phyloP scores from a whole-genome alignment of 2,888 invertebrate genomes.

The Limnephilus marmoratus region DNA sequence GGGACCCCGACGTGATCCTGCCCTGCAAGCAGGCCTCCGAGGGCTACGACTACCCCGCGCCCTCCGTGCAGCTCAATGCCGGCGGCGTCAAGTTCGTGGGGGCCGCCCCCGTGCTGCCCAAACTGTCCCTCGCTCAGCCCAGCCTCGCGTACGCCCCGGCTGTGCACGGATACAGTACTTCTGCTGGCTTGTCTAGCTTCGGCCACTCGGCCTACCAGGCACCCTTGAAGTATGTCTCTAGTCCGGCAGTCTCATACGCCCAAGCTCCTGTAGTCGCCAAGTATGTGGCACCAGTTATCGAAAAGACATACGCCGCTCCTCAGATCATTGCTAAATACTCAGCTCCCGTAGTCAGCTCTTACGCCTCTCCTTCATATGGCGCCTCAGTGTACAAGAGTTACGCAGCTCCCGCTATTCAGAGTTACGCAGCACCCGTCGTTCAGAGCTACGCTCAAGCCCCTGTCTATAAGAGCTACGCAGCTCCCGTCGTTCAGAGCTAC shows the following conservation, averaged over 20 bases:
- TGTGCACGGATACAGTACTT: conserved; percentile 76
- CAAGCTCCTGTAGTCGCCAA: conserved; percentile 77
- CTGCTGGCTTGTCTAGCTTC: conserved; percentile 75
- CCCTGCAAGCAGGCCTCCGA: conserved; percentile 70
- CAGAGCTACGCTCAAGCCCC: conserved; percentile 67
- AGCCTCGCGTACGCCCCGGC: conserved; percentile 67
- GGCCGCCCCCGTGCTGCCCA: conserved; percentile 64
- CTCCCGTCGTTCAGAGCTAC: conserved; percentile 67
- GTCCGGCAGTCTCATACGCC: conserved; percentile 74
- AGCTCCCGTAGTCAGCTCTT: conserved; percentile 66
- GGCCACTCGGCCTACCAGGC: conserved; percentile 63
- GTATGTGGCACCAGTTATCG: conserved; percentile 68
- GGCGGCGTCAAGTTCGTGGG: conserved; percentile 70
- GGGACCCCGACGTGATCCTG: conserved; percentile 63
- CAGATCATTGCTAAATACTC: conserved; percentile 60
- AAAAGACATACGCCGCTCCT: conserved; percentile 63
- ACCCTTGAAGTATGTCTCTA: conserved; percentile 68
- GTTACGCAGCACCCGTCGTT: conserved; percentile 67
- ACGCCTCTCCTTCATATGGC: conserved; percentile 58
- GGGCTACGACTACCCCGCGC: conserved; percentile 78
- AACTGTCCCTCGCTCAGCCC: conserved; percentile 56
- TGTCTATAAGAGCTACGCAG: conserved; percentile 66
- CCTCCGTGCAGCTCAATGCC: conserved; percentile 76
- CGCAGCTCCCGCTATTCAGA: conserved; percentile 65
- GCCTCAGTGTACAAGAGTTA: conserved; percentile 66